Evolutionary conservation across 2,113 vertebrate genomes (phyloP), one percentile per base, ranked within the genome.

Genomic region (Raja brachyura): DNA sequence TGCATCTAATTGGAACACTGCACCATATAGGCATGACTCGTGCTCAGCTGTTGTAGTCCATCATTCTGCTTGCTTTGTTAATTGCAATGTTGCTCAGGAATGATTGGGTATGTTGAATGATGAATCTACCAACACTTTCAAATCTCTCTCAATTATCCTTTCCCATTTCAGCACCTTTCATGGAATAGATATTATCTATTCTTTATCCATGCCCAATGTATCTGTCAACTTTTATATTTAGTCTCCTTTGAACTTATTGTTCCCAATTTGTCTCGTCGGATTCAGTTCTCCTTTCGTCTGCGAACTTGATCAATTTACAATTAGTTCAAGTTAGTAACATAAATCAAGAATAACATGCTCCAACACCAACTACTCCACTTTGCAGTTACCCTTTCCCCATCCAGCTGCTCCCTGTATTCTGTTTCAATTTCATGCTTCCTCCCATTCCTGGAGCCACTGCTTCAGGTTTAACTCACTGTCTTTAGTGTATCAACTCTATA

Each of bases 111-210:
- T n/a, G 56, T 86, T 86, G 54, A 61, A n/a, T 86, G 56, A 63
- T 61, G 14, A 31, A 28, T 61, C 56, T 1, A 59, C 83, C 83
- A 85, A 85, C 59, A 54, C 54, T 13, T 28, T 56, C 28, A 61
- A 86, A 86, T 86, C 56, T 59, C 83, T 86, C 56, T 61, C 83
- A 63, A 86, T 61, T 86, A 11, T 61, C 54, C 81, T 85, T 85
- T 61, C 54, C 81, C 28, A 10, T 61, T 13, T 85, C 25, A 85
- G 28, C 22, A n/a, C 25, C 22, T 85, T 85, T 61, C 83, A 61
- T n/a, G 3, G 56, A 61, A 11, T 61, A 88, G 28, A 63, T n/a
- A 63, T 63, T n/a, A 31, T 14, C 59, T 63, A 63, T 88, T 31
- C 83, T 59, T 83, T 39, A 56, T 9, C 0, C 78, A 25, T 28